These are phyloP conservation scores for Alviniconcha marisindica DNA, from an alignment of 1,140 invertebrate species.

Conservation along the genomic window DNA sequence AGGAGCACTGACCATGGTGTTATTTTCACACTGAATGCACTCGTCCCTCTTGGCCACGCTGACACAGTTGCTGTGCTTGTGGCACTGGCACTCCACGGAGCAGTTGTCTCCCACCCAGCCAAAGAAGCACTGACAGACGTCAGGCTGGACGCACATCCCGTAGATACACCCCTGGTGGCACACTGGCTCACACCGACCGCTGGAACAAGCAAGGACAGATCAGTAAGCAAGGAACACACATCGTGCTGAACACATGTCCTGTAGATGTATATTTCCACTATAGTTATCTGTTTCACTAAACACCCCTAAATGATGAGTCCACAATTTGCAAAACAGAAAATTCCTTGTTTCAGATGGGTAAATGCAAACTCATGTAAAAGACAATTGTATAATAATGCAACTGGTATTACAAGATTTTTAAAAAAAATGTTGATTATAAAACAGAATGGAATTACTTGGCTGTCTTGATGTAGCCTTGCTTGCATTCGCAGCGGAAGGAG, in stretches of 20 bases:
- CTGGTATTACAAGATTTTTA: too few relatives aligned
- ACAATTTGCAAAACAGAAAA: too few relatives aligned
- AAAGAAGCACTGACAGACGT: slow-evolving; percentile 93
- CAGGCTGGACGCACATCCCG: slow-evolving; percentile 89
- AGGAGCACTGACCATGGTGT: slow-evolving; percentile 84
- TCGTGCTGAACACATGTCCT: too few relatives aligned
- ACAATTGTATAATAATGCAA: too few relatives aligned
- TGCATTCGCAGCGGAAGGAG: slow-evolving; percentile 92
- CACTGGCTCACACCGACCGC: slow-evolving; percentile 85
- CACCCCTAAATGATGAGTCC: too few relatives aligned
- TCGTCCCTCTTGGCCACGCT: slow-evolving; percentile 88
- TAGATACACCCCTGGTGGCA: slow-evolving; percentile 93
- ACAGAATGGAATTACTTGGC: neutral
- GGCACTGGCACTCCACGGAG: slow-evolving; percentile 94
- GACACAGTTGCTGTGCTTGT: slow-evolving; percentile 94
- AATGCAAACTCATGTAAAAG: too few relatives aligned
- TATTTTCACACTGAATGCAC: slow-evolving; percentile 92
- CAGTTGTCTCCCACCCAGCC: slow-evolving; percentile 96
- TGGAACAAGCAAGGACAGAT: neutral
- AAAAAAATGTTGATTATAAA: too few relatives aligned
- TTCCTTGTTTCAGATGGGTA: too few relatives aligned
- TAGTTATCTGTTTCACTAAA: too few relatives aligned
- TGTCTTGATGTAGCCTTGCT: slow-evolving; percentile 83
- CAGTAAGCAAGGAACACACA: too few relatives aligned
- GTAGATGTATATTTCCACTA: too few relatives aligned